Conservation (phyloP, 2,113 vertebrate species). For the Engystomops pustulosus region DNA sequence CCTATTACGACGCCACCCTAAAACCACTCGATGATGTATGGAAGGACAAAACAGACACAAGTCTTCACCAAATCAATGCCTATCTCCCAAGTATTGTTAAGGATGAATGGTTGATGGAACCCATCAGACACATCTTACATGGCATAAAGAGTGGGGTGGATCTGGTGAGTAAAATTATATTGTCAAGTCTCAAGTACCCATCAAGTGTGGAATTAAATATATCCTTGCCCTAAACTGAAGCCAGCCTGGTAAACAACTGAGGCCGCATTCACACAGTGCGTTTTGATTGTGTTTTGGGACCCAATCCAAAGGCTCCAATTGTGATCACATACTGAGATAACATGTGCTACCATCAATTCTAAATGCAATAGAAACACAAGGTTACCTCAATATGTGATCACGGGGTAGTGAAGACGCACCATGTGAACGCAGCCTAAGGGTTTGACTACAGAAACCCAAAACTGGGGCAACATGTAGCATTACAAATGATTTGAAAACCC, state of each 20-base stretch:
- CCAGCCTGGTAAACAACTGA: too few species aligned
- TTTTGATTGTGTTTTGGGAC: too few species aligned
- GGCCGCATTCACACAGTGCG: too few species aligned
- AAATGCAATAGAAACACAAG: too few species aligned
- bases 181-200: background rate
- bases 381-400: too few species aligned
- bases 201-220: too few species aligned
- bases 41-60: constrained; percentile 71
- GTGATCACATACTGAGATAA: too few species aligned
- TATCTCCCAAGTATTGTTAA: constrained; percentile 72
- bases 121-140: constrained; percentile 66
- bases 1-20: constrained; percentile 81
- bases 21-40: constrained; percentile 75
- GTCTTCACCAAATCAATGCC: constrained; percentile 67
- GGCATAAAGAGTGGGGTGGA: constrained; percentile 69
- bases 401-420: too few species aligned
- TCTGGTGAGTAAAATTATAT: constrained; percentile 71
- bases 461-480: background rate
- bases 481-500: background rate
- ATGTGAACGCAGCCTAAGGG: too few species aligned
- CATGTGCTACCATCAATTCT: too few species aligned
- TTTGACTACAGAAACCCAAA: background rate
- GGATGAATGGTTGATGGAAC: constrained; percentile 72
- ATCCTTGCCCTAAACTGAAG: too few species aligned
- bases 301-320: too few species aligned